Evolutionary conservation across 2,113 vertebrate species (phyloP), one percentile per base, ranked within the genome.

Genomic region (Leptobrachium leishanense): DNA sequence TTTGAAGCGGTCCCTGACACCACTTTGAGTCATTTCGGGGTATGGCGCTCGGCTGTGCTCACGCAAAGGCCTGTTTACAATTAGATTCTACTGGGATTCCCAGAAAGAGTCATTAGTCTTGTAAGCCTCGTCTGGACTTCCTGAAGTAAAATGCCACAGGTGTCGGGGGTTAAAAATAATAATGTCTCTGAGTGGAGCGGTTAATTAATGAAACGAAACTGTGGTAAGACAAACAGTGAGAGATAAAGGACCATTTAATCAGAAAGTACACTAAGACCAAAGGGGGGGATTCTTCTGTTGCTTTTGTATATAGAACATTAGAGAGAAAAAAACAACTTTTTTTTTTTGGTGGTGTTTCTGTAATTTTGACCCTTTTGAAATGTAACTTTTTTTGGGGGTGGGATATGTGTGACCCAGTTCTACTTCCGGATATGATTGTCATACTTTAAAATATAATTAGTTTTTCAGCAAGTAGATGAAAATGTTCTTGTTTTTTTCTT

Each of bases 21-120:
- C 72, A 42, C 55, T 46, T 81, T 81, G 78, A 81, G 72, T 81
- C 78, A 81, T 74, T 81, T 81, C 65, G 71, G 78, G 65, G n/a
- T 74, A 81, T 74, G 53, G 20, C 41, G 15, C 53, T 43, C 62
- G 54, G 20, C 43, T 20, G 54, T 20, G 71, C 71, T 81, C 78
- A 81, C 78, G 78, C 78, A 68, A 67, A 59, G 50, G 72, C 53
- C 78, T 81, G 78, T 81, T 81, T 81, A 81, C 78, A 81, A 81
- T 74, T 81, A 74, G 42, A 10, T 50, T 40, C n/a, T 74, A 68
- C 65, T 74, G 78, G 78, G 78, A 74, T 81, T 81, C 78, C 78
- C 78, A 81, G 78, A 81, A 81, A 81, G 77, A 79, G 78, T 68
- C 78, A 74, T 66, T 68, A 43, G 11, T 44, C 43, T 65, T 31